Evolutionary conservation across 1,140 invertebrate species (phyloP).

Genomic region (Drosophila sp.): DNA sequence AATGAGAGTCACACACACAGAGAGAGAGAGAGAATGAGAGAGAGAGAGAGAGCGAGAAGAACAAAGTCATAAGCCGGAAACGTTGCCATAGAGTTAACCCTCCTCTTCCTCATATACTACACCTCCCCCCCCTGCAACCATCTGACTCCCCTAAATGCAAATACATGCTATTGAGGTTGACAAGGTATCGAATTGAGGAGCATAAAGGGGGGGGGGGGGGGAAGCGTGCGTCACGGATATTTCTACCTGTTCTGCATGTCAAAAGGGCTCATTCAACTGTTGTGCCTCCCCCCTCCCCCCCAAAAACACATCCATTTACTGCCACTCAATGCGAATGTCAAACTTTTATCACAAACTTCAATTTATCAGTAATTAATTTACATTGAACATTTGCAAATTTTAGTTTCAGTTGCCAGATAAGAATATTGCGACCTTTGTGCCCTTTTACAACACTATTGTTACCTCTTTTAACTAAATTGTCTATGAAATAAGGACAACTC

Average conservation of each 20-base stretch:
- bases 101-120: too few species aligned
- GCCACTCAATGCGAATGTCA: not conserved
- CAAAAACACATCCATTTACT: not conserved
- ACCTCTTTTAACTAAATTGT: too few species aligned
- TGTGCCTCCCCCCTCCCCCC: not conserved
- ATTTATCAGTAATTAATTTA: too few species aligned
- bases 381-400: too few species aligned
- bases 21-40: not conserved
- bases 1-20: not conserved
- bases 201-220: not conserved
- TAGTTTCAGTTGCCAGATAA: too few species aligned
- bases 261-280: conserved; percentile 40
- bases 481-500: too few species aligned
- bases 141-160: conserved; percentile 4
- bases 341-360: too few species aligned
- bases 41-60: not conserved
- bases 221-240: not conserved
- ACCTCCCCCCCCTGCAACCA: conserved; percentile 13
- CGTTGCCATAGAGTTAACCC: conserved; percentile 53
- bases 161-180: conserved; percentile 11
- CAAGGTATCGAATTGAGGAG: not conserved
- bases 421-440: too few species aligned
- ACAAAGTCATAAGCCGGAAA: conserved; percentile 53
- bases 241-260: conserved; percentile 58
- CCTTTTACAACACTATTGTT: too few species aligned